phyloP scores from a whole-genome alignment of 2,113 vertebrate genomes.

The Typhlomys cinereus region DNA sequence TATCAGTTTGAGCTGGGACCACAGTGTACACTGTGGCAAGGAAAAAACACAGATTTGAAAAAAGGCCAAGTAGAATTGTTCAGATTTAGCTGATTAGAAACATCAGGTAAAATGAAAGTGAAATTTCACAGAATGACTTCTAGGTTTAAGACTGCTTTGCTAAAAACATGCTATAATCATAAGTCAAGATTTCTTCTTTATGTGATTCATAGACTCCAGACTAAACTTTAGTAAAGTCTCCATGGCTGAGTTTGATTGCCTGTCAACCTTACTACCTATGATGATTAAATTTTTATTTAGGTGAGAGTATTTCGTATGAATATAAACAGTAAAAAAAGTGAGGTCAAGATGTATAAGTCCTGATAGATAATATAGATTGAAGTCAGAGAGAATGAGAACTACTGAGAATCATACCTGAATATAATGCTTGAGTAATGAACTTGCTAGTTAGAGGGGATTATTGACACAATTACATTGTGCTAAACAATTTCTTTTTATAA shows the following conservation, averaged over 20 bases:
- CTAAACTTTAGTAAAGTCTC: neutral
- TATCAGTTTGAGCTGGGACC: neutral
- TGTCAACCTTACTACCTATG: neutral
- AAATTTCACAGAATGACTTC: neutral
- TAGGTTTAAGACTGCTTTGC: neutral
- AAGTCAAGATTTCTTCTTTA: neutral
- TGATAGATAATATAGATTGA: neutral
- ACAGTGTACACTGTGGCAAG: neutral
- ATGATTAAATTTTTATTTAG: neutral
- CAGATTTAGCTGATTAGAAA: neutral
- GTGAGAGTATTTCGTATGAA: neutral
- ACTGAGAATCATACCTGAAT: neutral
- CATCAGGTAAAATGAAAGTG: neutral
- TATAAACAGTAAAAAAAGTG: slow-evolving; percentile 1
- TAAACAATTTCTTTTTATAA: neutral
- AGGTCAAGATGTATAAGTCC: neutral
- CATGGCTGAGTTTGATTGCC: neutral
- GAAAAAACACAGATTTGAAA: neutral
- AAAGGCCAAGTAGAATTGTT: neutral
- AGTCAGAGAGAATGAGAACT: neutral
- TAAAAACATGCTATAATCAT: neutral
- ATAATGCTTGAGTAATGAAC: neutral
- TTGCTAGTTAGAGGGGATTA: neutral
- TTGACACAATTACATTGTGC: fast-evolving
- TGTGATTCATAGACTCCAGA: neutral